Conservation (phyloP, 2,113 vertebrate species). For the Coracopsis vasa region DNA sequence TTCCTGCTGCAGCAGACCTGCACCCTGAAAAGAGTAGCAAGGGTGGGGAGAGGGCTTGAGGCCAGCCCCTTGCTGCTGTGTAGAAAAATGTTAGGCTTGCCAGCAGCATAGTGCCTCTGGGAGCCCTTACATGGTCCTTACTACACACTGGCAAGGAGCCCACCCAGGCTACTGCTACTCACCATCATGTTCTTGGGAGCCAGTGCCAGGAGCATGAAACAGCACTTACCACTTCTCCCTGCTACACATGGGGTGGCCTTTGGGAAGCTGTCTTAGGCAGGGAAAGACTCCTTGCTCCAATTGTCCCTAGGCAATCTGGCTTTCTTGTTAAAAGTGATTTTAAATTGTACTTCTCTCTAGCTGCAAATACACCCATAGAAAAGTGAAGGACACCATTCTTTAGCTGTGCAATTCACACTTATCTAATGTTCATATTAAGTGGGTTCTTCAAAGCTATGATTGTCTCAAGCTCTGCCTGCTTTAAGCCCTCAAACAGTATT, state of each 20-base stretch:
- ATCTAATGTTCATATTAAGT: slow-evolving; percentile 11
- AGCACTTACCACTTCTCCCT: neutral
- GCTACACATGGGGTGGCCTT: neutral
- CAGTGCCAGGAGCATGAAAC: neutral
- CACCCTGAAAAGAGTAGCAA: neutral
- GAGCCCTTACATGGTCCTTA: neutral
- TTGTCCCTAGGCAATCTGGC: neutral
- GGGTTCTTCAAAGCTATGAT: slow-evolving; percentile 9
- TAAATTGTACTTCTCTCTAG: neutral
- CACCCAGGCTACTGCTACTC: neutral
- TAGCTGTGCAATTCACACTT: neutral
- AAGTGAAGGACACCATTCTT: neutral
- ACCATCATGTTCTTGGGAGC: neutral
- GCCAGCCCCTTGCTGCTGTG: neutral
- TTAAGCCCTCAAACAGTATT: slow-evolving; percentile 23
- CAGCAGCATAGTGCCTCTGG: rapidly evolving
- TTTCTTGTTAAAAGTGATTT: neutral
- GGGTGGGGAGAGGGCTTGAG: neutral
- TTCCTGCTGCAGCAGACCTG: neutral
- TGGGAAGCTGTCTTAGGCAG: neutral
- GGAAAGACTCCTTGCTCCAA: neutral
- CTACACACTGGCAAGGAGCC: neutral
- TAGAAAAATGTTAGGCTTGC: neutral
- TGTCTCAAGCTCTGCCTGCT: neutral
- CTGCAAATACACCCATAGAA: neutral